Percentiles rank a stretch among this genome's conserved stretches.
phyloP scores from a whole-genome alignment of 37 sponge, comb jelly and placozoan species.

The Chondrilla cf. caribensis region DNA sequence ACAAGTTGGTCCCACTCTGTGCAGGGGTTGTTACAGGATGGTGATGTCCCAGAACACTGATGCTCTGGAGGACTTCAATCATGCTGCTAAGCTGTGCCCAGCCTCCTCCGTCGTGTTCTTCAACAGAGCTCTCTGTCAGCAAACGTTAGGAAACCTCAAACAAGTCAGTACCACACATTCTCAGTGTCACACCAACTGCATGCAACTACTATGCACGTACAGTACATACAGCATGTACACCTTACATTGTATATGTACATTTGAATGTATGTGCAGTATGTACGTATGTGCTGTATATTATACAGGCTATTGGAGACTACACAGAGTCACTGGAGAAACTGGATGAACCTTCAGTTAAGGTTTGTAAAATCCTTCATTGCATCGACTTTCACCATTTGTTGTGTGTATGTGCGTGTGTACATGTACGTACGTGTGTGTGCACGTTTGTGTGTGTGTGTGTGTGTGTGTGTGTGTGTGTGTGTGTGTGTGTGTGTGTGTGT shows the following conservation, averaged over 20 bases:
- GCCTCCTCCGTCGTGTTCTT: conserved; percentile 60
- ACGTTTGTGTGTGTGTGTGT: too few relatives aligned
- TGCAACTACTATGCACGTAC: too few relatives aligned
- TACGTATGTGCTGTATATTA: too few relatives aligned
- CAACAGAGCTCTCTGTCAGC: conserved; percentile 89
- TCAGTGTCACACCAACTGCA: too few relatives aligned
- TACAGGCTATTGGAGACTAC: conserved; percentile 71
- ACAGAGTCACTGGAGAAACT: conserved; percentile 26
- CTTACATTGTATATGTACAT: too few relatives aligned
- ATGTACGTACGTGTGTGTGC: not conserved
- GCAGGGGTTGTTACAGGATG: conserved; percentile 81
- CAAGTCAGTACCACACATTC: conserved; percentile 59
- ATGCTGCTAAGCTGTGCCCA: conserved; percentile 49
- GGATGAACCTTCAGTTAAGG: not conserved
- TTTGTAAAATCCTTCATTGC: too few relatives aligned
- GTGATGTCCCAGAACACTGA: conserved; percentile 36
- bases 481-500: too few relatives aligned
- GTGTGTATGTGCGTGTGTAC: too few relatives aligned
- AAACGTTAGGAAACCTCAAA: conserved; percentile 37
- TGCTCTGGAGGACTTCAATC: conserved; percentile 81
- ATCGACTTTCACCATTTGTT: too few relatives aligned
- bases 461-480: too few relatives aligned
- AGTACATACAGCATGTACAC: too few relatives aligned
- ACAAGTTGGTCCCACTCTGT: not conserved
- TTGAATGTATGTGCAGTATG: too few relatives aligned